phyloP scores from a whole-genome alignment of 2,797 vertebrate genomes.

The Spizella passerina region DNA sequence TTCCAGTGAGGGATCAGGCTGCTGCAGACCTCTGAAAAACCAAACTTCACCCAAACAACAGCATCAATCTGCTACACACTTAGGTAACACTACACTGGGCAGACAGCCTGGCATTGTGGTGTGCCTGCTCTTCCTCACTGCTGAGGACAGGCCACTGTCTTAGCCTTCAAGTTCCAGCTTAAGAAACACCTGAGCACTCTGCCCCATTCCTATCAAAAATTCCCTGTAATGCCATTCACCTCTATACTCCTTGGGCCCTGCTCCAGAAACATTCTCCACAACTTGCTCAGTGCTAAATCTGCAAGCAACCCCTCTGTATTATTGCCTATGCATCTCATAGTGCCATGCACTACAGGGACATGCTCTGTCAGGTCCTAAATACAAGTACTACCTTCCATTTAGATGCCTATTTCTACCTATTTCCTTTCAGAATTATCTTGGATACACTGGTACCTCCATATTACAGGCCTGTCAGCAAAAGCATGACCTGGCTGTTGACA shows the following conservation, averaged over 20 bases:
- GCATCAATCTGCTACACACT: neutral
- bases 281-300: neutral
- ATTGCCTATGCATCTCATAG: neutral
- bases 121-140: neutral
- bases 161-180: neutral
- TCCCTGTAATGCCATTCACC: neutral
- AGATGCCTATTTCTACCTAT: neutral
- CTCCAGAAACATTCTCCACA: neutral
- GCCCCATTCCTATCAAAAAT: neutral
- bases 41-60: neutral
- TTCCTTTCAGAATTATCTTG: slow-evolving; percentile 18
- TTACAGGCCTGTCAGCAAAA: neutral
- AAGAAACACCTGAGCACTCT: neutral
- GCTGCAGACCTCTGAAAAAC: neutral
- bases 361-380: neutral
- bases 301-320: neutral
- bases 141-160: neutral
- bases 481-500: neutral
- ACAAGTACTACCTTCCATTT: neutral
- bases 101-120: neutral
- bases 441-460: neutral
- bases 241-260: neutral
- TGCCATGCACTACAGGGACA: neutral
- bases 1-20: neutral
- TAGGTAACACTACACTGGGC: neutral